A percentile compares a stretch with the other conserved stretches of the same genome.
Evolutionary conservation across 2,113 vertebrate species (phyloP).

Genomic region (Raja brachyura): DNA sequence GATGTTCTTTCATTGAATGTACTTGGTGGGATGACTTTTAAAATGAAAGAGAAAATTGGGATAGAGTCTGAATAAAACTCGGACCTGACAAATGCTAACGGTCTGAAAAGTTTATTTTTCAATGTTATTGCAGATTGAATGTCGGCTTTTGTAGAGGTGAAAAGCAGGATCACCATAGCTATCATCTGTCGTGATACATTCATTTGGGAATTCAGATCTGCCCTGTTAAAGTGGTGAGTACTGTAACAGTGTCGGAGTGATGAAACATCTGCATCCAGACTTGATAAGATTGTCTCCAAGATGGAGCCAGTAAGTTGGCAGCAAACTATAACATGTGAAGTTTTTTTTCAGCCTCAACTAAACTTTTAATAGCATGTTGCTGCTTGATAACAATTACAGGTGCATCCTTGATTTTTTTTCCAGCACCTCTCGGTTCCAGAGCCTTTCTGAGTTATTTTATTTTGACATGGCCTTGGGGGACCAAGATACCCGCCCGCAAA

Average conservation of each 20-base stretch:
- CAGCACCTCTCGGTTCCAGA: too few relatives aligned
- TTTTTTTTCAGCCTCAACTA: neutral
- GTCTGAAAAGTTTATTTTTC: neutral
- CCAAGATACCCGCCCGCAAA: too few relatives aligned
- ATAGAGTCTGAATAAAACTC: neutral
- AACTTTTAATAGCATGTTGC: too few relatives aligned
- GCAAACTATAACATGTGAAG: neutral
- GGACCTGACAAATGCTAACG: neutral
- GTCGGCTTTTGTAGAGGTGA: neutral
- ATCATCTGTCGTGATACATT: neutral
- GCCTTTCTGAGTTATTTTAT: too few relatives aligned
- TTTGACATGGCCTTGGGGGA: too few relatives aligned
- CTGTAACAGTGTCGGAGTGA: neutral
- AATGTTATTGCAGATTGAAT: neutral
- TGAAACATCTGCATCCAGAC: neutral
- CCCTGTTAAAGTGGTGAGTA: conserved; percentile 1
- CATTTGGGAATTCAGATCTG: neutral
- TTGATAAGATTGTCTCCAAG: neutral
- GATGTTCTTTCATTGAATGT: neutral
- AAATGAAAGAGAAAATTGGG: neutral
- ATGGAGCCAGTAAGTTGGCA: neutral
- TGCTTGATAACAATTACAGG: neutral
- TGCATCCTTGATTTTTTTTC: too few relatives aligned
- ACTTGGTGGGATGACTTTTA: neutral
- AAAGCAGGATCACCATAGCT: neutral